phyloP scores from a whole-genome alignment of 1,140 invertebrate genomes.

The Dufourea novaeangliae region DNA sequence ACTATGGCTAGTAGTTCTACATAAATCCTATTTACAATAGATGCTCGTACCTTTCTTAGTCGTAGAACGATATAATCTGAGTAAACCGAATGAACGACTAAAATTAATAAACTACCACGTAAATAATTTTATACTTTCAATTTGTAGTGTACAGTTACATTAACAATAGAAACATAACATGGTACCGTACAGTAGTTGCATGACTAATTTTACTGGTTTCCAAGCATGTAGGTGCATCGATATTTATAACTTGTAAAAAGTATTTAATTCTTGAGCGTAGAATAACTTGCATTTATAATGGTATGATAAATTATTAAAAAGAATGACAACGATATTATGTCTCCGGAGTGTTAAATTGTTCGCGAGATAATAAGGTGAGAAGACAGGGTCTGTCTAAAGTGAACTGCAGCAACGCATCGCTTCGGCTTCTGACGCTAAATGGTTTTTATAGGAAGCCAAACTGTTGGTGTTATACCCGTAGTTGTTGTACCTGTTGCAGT shows the following conservation, averaged over 20 bases:
- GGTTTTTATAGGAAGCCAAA: constrained; percentile 23
- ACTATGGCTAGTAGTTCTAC: not conserved
- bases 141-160: not conserved
- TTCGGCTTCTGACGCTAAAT: constrained; percentile 21
- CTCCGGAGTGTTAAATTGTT: not conserved
- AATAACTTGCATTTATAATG: not conserved
- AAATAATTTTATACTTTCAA: not conserved
- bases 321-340: not conserved
- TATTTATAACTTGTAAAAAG: not conserved
- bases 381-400: not conserved
- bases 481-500: constrained; percentile 32
- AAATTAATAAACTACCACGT: not conserved
- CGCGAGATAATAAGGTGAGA: not conserved
- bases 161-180: not conserved
- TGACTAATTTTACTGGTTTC: not conserved
- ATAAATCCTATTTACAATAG: too few relatives aligned
- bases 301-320: not conserved
- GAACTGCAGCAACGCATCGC: not conserved
- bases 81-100: not conserved
- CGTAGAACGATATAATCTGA: too few relatives aligned
- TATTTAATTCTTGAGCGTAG: not conserved
- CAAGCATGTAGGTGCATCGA: not conserved
- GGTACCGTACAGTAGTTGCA: not conserved
- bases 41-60: too few relatives aligned
- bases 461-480: not conserved